Evolutionary conservation across 2,113 vertebrate species (phyloP), one percentile per base, ranked within the genome.

Genomic region (Scartelaos histophorus): DNA sequence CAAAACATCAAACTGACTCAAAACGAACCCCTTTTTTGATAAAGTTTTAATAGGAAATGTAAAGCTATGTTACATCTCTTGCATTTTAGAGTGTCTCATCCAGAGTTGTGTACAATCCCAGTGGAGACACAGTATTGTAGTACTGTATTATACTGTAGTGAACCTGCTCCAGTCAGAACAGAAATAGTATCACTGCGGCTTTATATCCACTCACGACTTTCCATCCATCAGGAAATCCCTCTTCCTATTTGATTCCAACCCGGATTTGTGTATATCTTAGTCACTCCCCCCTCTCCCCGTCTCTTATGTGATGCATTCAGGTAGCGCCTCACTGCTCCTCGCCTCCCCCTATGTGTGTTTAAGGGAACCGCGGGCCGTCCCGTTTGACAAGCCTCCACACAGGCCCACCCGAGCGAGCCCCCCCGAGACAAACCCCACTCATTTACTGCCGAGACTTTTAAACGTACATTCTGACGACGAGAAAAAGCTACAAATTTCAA

Each of bases 321-420:
- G 87, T 84, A 56, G 76, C 80, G 85, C 79, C 89, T 92, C 38
- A 85, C 87, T 86, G 91, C 89, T 89, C 80, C 78, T 86, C 85
- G 89, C 85, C 83, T 90, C 81, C 87, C 87, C 90, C 71, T 88
- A 21, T 90, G 87, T 92, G 89, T 85, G 83, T 90, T 90, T 78
- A 77, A 70, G 66, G 43, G 51, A 29, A 51, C 70, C 66, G 38
- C 46, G 76, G 72, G 74, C 70, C 74, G 80, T 76, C 86, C 76
- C 51, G 68, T 73, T 79, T 87, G 90, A 89, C 83, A 84, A 79
- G 79, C 81, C 79, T 82, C 86, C 83, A 85, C 80, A 84, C 75
- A 21, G 57, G 80, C 79, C 79, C 71, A 68, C 85, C 78, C n/a
- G 80, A 85, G 75, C 84, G 74, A 78, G 56, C n/a, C 12, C 56